Evolutionary conservation across 2,888 invertebrate species (phyloP).

Genomic region (Xestia xanthographa): DNA sequence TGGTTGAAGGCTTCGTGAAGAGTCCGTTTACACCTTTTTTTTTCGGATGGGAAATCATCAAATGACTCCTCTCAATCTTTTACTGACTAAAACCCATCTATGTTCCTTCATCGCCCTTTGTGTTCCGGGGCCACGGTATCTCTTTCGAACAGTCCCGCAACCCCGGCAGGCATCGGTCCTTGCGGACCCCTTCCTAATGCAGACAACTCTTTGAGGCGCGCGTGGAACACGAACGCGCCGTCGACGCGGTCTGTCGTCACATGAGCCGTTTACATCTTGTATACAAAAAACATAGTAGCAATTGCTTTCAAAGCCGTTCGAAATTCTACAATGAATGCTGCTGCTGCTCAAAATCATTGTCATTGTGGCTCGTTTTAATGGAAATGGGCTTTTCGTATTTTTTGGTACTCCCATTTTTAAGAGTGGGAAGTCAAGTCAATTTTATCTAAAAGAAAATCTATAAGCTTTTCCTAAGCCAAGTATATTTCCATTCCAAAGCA

Average conservation of each 20-base stretch:
- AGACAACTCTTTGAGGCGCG: too few relatives aligned
- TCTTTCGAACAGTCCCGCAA: too few relatives aligned
- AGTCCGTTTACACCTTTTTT: not conserved
- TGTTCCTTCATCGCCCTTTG: too few relatives aligned
- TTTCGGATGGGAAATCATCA: too few relatives aligned
- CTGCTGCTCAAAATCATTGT: not conserved
- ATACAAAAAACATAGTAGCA: not conserved
- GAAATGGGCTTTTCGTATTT: not conserved
- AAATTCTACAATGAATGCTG: not conserved
- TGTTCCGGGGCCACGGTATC: too few relatives aligned
- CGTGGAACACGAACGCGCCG: too few relatives aligned
- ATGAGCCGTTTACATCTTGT: not conserved
- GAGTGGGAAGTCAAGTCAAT: not conserved
- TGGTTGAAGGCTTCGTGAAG: not conserved
- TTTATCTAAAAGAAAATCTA: constrained; percentile 4
- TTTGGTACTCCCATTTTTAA: too few relatives aligned
- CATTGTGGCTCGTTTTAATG: not conserved
- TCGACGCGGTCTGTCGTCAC: too few relatives aligned
- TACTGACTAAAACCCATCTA: too few relatives aligned
- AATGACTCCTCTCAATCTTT: too few relatives aligned
- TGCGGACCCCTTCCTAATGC: too few relatives aligned
- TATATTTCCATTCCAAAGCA: not conserved
- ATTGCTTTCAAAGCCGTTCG: not conserved
- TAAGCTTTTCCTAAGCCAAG: not conserved
- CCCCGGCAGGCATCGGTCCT: too few relatives aligned